A percentile compares a stretch with the other conserved stretches of the same genome.
Conservation (phyloP, 1,140 invertebrate genomes). For the Drosophila pandora region DNA sequence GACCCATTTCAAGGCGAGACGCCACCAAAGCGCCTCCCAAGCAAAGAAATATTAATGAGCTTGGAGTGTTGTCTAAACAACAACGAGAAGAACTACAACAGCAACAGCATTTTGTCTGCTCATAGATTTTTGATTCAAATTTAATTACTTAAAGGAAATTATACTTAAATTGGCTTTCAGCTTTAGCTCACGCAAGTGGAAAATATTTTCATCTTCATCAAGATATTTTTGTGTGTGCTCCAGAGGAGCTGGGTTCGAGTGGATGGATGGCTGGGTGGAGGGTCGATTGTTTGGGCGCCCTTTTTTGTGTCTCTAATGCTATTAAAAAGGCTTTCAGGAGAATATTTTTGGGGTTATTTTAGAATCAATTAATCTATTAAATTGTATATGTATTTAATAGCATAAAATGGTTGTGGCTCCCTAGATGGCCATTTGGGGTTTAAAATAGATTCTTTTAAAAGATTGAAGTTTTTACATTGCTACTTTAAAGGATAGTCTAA, state of each 20-base stretch:
- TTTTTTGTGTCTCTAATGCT: conserved; percentile 42
- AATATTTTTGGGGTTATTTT: conserved; percentile 36
- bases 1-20: conserved; percentile 43
- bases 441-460: conserved; percentile 2
- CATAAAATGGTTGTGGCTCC: conserved; percentile 35
- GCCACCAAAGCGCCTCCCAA: conserved; percentile 29
- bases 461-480: conserved; percentile 2
- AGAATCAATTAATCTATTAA: conserved; percentile 50
- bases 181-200: conserved; percentile 46
- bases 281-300: conserved; percentile 22
- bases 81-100: conserved; percentile 15
- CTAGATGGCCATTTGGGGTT: neutral
- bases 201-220: conserved; percentile 48
- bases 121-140: conserved; percentile 52
- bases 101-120: conserved; percentile 42
- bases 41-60: conserved; percentile 52
- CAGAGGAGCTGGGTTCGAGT: conserved; percentile 20
- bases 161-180: conserved; percentile 49
- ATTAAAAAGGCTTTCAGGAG: conserved; percentile 43
- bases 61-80: conserved; percentile 44
- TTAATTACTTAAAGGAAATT: conserved; percentile 55
- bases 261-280: conserved; percentile 2
- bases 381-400: conserved; percentile 39
- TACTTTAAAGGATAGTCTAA: neutral
- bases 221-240: conserved; percentile 39